Evolutionary conservation across 1,140 invertebrate species (phyloP).

Genomic region (Scaptodrosophila lebanonensis): DNA sequence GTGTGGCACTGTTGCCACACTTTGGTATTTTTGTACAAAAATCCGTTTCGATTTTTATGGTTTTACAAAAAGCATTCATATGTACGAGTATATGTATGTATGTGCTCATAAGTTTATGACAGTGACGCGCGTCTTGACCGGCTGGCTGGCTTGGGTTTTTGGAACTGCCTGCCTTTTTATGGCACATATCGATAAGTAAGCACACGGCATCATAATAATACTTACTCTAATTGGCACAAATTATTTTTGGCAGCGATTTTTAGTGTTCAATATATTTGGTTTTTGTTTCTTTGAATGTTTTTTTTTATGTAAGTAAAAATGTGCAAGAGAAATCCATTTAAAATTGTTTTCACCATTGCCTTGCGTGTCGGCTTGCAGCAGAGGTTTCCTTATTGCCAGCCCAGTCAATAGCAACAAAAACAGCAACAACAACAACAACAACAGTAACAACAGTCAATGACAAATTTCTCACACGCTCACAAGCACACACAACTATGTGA

Average conservation of each 20-base stretch:
- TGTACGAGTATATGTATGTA: neutral
- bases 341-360: too few relatives aligned
- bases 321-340: neutral
- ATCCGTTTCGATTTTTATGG: constrained; percentile 27
- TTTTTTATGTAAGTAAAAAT: constrained; percentile 2
- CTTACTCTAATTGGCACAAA: constrained; percentile 9
- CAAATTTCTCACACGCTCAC: neutral
- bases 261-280: constrained; percentile 1
- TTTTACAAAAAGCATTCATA: constrained; percentile 1
- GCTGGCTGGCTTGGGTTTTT: too few relatives aligned
- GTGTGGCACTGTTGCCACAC: constrained; percentile 52
- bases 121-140: constrained; percentile 14
- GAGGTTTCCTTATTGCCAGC: constrained; percentile 21
- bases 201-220: too few relatives aligned
- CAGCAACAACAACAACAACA: too few relatives aligned
- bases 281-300: constrained; percentile 3
- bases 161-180: too few relatives aligned
- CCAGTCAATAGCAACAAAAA: too few relatives aligned
- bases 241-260: neutral
- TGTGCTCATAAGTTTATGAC: constrained; percentile 9
- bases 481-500: neutral
- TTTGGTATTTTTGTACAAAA: constrained; percentile 63
- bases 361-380: neutral
- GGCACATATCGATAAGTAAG: too few relatives aligned
- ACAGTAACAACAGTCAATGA: too few relatives aligned